These are phyloP conservation scores for Bos taurus DNA, from an alignment of 2,113 vertebrate species.

Conservation along the genomic window DNA sequence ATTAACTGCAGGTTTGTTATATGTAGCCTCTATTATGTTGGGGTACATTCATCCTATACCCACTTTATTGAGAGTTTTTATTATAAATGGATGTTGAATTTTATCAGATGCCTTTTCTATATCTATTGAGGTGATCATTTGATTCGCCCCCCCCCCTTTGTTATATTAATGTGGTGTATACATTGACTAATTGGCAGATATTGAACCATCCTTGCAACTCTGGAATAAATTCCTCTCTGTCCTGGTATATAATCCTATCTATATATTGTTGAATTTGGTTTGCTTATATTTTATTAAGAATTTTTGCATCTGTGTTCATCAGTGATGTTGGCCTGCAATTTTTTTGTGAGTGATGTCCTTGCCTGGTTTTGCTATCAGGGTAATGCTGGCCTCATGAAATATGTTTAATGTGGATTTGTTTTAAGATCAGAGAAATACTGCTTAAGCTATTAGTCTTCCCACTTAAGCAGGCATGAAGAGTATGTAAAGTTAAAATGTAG, in stretches of 20 bases:
- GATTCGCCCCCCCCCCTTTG: not conserved
- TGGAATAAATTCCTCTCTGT: not conserved
- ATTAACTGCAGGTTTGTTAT: not conserved
- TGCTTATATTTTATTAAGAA: not conserved
- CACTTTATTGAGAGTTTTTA: not conserved
- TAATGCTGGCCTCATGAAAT: not conserved
- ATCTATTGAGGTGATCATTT: not conserved
- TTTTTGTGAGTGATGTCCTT: not conserved
- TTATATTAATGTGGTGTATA: not conserved
- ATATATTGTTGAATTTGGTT: not conserved
- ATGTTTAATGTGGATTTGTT: conserved; percentile 31
- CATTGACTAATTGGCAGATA: not conserved
- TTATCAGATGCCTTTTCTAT: not conserved
- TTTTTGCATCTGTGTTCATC: not conserved
- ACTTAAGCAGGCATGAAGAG: not conserved
- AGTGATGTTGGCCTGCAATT: not conserved
- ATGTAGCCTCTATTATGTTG: not conserved
- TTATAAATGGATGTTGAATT: not conserved
- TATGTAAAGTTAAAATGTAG: conserved; percentile 36
- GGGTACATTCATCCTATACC: not conserved
- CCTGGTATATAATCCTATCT: not conserved
- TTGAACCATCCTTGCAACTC: not conserved
- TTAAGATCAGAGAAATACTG: not conserved
- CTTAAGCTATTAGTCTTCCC: not conserved
- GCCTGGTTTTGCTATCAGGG: not conserved